phyloP scores from a whole-genome alignment of 2,113 vertebrate species.

The Dasyprocta punctata region DNA sequence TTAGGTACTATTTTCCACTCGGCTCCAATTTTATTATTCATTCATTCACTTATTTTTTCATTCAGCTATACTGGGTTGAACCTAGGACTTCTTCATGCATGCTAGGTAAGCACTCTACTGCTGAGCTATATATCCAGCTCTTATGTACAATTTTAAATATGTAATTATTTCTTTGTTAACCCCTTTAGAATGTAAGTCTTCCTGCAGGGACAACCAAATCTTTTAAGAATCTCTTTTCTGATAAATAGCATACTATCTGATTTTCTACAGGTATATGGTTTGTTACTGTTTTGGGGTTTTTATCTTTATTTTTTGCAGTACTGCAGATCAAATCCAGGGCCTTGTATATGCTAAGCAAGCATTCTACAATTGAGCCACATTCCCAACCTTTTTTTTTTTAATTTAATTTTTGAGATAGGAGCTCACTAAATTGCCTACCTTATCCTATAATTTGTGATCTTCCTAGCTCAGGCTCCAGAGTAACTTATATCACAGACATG shows the following conservation, averaged over 20 bases:
- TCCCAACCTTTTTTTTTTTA: background rate
- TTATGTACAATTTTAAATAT: background rate
- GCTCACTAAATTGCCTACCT: background rate
- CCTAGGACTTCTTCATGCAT: background rate
- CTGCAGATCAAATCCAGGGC: background rate
- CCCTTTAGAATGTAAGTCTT: background rate
- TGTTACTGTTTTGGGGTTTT: background rate
- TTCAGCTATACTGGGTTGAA: background rate
- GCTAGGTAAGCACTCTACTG: background rate
- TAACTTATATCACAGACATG: background rate
- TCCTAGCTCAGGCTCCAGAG: background rate
- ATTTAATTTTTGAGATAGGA: background rate
- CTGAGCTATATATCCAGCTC: background rate
- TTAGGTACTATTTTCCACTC: background rate
- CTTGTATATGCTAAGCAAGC: background rate
- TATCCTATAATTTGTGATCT: background rate
- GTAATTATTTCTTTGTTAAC: background rate
- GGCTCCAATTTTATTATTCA: background rate
- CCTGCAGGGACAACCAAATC: background rate
- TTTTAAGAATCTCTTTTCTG: background rate
- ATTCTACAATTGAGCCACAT: background rate
- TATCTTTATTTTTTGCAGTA: background rate
- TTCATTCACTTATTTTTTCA: background rate
- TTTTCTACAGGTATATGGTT: background rate
- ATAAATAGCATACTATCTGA: background rate